Percentiles rank a stretch among this genome's conserved stretches.
Evolutionary conservation across 2,888 invertebrate genomes (phyloP).

Genomic region (Perithous albicinctus): DNA sequence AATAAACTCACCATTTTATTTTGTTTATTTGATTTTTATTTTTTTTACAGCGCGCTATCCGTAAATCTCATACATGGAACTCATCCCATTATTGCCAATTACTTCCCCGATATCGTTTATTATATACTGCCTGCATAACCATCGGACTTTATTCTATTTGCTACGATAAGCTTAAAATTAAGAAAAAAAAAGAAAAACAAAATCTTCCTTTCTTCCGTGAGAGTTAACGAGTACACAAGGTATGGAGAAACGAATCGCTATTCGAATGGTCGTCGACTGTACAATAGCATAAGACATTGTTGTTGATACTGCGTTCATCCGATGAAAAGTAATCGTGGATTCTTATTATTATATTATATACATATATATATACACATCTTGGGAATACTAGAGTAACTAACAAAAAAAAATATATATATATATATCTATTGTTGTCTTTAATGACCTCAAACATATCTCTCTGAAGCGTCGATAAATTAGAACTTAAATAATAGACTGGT

Average conservation of each 20-base stretch:
- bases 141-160: slow-evolving; percentile 46
- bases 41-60: slow-evolving; percentile 73
- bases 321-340: slow-evolving; percentile 43
- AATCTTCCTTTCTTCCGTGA: slow-evolving; percentile 9
- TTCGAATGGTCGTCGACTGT: slow-evolving; percentile 34
- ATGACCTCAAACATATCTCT: slow-evolving; percentile 67
- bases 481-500: slow-evolving; percentile 46
- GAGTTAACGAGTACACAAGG: slow-evolving; percentile 67
- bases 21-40: slow-evolving; percentile 61
- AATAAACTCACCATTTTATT: slow-evolving; percentile 14
- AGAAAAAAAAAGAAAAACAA: too few relatives aligned
- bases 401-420: slow-evolving; percentile 38
- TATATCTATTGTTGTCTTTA: slow-evolving; percentile 52
- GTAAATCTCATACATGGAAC: slow-evolving; percentile 69
- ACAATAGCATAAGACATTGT: slow-evolving; percentile 43
- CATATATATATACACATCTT: slow-evolving; percentile 38
- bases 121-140: slow-evolving; percentile 42
- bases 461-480: slow-evolving; percentile 45
- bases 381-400: slow-evolving; percentile 29
- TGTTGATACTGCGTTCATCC: slow-evolving; percentile 29
- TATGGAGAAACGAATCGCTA: slow-evolving; percentile 63
- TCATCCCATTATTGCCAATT: slow-evolving; percentile 59
- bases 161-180: slow-evolving; percentile 40
- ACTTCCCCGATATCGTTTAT: slow-evolving; percentile 44
- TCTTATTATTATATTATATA: slow-evolving; percentile 53